phyloP scores from a whole-genome alignment of 1,140 invertebrate species.

The Anagrus nilaparvatae region DNA sequence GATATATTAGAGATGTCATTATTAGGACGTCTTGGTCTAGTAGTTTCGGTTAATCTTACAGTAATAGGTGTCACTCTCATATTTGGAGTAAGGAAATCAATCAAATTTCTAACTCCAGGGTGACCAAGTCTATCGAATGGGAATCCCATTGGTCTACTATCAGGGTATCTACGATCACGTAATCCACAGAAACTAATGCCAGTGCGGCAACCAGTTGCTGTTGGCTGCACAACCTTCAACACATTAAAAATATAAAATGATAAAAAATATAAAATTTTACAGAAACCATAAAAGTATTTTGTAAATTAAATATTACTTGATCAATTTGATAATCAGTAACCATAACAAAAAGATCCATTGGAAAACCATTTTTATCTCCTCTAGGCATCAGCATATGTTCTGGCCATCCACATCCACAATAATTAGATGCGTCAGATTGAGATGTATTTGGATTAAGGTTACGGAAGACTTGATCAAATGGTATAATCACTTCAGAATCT shows the following conservation, averaged over 20 bases:
- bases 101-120: slow-evolving; percentile 41
- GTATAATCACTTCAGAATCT: slow-evolving; percentile 52
- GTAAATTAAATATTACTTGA: slow-evolving; percentile 39
- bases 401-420: slow-evolving; percentile 75
- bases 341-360: slow-evolving; percentile 69
- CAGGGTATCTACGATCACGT: slow-evolving; percentile 60
- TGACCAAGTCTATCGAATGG: slow-evolving; percentile 59
- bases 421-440: slow-evolving; percentile 15
- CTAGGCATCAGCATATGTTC: slow-evolving; percentile 73
- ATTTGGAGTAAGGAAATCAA: slow-evolving; percentile 57
- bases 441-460: slow-evolving; percentile 40
- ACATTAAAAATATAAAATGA: background rate
- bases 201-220: slow-evolving; percentile 46
- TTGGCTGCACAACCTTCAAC: background rate
- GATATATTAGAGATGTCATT: no score
- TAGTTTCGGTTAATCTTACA: slow-evolving; percentile 40
- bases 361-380: slow-evolving; percentile 56
- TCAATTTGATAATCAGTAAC: slow-evolving; percentile 65
- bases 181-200: slow-evolving; percentile 66
- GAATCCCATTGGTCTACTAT: slow-evolving; percentile 63
- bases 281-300: no score
- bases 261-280: background rate
- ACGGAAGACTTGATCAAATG: slow-evolving; percentile 52
- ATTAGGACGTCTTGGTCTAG: slow-evolving; percentile 3
- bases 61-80: slow-evolving; percentile 50